Evolutionary conservation across 2,797 vertebrate genomes (phyloP).

Genomic region (Galagoides demidoff): DNA sequence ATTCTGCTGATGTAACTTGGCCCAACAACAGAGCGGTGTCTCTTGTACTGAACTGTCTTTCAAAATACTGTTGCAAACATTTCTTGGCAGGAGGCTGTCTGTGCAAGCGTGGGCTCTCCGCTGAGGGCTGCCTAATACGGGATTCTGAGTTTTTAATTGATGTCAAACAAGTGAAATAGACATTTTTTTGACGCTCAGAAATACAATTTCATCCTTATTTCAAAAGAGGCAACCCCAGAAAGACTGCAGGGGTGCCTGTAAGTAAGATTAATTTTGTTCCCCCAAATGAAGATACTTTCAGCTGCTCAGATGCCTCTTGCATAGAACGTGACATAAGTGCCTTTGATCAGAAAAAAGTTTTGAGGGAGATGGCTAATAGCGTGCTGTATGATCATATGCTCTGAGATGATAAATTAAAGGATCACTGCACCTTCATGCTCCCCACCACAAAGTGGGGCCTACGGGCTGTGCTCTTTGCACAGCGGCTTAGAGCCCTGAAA

Average conservation of each 20-base stretch:
- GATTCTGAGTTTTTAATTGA: constrained; percentile 39
- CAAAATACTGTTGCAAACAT: background rate
- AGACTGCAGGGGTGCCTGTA: background rate
- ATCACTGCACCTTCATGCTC: too few relatives aligned
- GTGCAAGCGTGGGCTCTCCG: background rate
- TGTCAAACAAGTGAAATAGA: constrained; percentile 14
- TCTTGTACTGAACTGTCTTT: background rate
- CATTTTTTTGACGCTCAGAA: constrained; percentile 55
- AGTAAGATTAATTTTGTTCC: background rate
- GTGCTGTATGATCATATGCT: background rate
- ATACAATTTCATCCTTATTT: constrained; percentile 44
- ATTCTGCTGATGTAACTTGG: background rate
- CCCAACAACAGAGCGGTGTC: background rate
- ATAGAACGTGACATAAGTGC: background rate
- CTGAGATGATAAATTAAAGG: background rate
- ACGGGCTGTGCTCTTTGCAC: background rate
- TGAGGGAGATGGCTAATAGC: background rate
- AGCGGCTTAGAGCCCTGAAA: background rate
- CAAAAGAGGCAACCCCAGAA: background rate
- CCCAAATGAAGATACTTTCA: constrained; percentile 13
- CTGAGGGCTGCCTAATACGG: background rate
- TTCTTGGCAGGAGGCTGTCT: background rate
- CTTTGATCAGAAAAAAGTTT: background rate
- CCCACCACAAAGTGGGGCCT: background rate
- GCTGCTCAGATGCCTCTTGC: background rate